Percentiles rank a stretch among this genome's conserved stretches.
Evolutionary conservation across 2,797 vertebrate genomes (phyloP).

Genomic region (Tragopan temminckii): DNA sequence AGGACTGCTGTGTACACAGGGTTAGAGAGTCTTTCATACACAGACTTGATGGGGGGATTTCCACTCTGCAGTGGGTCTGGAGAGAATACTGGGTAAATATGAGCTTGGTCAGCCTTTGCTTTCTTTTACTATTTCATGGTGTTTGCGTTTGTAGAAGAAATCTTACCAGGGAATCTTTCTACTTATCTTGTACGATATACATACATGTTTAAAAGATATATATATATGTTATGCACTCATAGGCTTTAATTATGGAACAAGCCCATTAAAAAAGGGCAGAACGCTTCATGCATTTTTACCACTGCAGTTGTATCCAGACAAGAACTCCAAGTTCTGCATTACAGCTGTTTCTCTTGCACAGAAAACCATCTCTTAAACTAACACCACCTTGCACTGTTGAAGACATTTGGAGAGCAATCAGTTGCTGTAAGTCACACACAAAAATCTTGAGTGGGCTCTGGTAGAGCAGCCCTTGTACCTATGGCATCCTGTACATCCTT

Average conservation of each 20-base stretch:
- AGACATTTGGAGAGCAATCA: background rate
- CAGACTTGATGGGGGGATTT: background rate
- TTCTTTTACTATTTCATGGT: background rate
- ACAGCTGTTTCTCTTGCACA: background rate
- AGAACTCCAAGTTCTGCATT: background rate
- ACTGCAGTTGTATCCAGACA: background rate
- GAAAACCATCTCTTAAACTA: conserved; percentile 13
- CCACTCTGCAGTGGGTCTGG: background rate
- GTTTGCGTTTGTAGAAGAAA: background rate
- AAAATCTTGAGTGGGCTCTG: background rate
- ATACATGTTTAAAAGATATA: background rate
- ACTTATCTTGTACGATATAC: background rate
- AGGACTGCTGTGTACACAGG: conserved; percentile 36
- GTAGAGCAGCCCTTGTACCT: background rate
- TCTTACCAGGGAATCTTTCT: background rate
- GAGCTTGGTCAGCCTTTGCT: background rate
- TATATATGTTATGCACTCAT: background rate
- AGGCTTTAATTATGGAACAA: background rate
- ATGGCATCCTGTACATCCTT: background rate
- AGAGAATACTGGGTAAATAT: background rate
- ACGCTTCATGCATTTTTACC: background rate
- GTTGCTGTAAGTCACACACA: background rate
- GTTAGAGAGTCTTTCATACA: conserved; percentile 29
- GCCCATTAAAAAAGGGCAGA: background rate
- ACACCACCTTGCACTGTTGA: background rate